Percentiles rank a stretch among this genome's conserved stretches.
Conservation (phyloP, 2,888 invertebrate genomes). For the Melikaiella ostensackeni region DNA sequence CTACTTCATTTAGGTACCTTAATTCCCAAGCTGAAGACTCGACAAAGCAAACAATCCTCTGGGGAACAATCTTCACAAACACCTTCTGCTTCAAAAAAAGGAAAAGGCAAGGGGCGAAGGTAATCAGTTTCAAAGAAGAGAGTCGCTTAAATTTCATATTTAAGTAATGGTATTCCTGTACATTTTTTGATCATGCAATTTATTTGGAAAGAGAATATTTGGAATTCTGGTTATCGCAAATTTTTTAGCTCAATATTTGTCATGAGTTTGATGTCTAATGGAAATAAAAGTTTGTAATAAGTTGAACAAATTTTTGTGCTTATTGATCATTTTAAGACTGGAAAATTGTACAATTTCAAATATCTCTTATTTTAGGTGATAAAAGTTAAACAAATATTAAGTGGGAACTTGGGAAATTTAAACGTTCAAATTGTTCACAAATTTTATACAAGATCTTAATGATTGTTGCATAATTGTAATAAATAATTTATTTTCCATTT, state of each 20-base stretch:
- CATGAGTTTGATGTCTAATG: neutral
- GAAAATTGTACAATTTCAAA: no score
- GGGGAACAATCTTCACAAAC: slow-evolving; percentile 73
- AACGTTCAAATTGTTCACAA: no score
- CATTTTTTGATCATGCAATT: neutral
- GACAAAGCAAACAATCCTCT: slow-evolving; percentile 81
- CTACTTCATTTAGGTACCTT: slow-evolving; percentile 88
- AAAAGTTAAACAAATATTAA: no score
- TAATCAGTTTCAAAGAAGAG: slow-evolving; percentile 56
- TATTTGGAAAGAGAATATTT: neutral
- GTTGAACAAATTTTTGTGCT: neutral
- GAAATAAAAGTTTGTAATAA: neutral
- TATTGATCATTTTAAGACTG: neutral
- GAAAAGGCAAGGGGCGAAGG: slow-evolving; percentile 78
- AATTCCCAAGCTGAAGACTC: slow-evolving; percentile 93
- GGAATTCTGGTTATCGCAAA: neutral
- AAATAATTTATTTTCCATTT: neutral
- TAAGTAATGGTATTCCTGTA: neutral
- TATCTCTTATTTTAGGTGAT: no score
- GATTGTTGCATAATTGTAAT: neutral
- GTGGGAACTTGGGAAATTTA: no score
- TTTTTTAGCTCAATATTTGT: neutral
- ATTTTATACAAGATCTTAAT: neutral
- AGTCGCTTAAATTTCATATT: neutral
- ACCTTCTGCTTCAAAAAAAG: slow-evolving; percentile 70